These are phyloP conservation scores for Caerostris darwini DNA, from an alignment of 1,140 invertebrate species.

Conservation along the genomic window DNA sequence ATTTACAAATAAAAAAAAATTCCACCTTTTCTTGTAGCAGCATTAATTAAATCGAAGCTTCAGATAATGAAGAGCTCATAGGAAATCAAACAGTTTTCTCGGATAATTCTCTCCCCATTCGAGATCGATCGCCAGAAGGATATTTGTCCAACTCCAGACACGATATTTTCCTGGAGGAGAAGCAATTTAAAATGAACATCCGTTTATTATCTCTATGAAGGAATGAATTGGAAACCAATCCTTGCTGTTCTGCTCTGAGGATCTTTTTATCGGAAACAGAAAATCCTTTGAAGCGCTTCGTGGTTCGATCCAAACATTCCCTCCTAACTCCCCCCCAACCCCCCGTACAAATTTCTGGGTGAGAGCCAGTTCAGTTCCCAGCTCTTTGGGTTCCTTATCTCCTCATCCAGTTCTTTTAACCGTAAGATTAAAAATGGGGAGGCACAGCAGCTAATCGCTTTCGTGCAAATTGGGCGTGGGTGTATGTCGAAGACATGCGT, in stretches of 20 bases:
- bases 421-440: conserved; percentile 32
- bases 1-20: too few relatives aligned
- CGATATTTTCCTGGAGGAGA: not conserved
- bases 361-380: conserved; percentile 4
- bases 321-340: not conserved
- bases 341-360: conserved; percentile 10
- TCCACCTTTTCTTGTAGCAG: not conserved
- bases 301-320: conserved; percentile 39
- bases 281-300: conserved; percentile 5
- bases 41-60: not conserved
- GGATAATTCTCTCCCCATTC: conserved; percentile 2
- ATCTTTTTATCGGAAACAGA: conserved; percentile 36
- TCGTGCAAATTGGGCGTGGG: not conserved
- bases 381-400: conserved; percentile 37
- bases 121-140: not conserved
- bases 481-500: not conserved
- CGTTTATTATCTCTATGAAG: conserved; percentile 16
- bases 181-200: conserved; percentile 43
- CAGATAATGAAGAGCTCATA: not conserved
- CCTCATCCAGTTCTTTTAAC: conserved; percentile 9
- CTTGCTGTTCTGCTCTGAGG: too few relatives aligned
- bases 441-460: not conserved
- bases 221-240: conserved; percentile 41
- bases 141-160: conserved; percentile 10
- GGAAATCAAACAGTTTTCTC: conserved; percentile 5